These are phyloP conservation scores for Apeira syringaria DNA, from an alignment of 2,888 invertebrate genomes.

Conservation along the genomic window DNA sequence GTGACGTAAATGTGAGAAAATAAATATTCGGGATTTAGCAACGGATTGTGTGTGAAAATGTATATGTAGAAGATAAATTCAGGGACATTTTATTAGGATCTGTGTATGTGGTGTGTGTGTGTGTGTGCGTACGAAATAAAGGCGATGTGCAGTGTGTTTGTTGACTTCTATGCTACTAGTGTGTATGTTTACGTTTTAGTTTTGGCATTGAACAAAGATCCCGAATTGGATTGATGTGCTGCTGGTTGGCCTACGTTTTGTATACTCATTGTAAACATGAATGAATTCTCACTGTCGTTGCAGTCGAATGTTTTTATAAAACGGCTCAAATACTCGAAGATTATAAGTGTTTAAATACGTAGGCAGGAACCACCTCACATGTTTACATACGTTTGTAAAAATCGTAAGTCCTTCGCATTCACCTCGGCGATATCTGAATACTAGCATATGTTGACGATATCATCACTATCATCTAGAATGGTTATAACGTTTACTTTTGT, in stretches of 20 bases:
- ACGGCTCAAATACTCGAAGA: conserved; percentile 22
- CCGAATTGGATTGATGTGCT: conserved; percentile 68
- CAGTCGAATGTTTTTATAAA: conserved; percentile 28
- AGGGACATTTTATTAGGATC: conserved; percentile 47
- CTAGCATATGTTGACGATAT: background rate
- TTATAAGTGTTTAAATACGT: too few species aligned
- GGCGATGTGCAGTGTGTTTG: conserved; percentile 56
- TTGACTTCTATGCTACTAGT: conserved; percentile 55
- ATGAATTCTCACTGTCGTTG: conserved; percentile 39
- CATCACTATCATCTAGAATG: too few species aligned
- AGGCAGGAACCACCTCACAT: too few species aligned
- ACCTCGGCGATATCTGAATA: too few species aligned
- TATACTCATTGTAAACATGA: conserved; percentile 55
- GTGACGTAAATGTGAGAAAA: conserved; percentile 44
- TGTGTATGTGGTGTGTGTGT: conserved; percentile 31
- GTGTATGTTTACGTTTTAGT: conserved; percentile 71
- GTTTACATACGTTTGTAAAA: conserved; percentile 16
- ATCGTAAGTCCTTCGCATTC: conserved; percentile 26
- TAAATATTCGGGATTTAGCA: conserved; percentile 44
- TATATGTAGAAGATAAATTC: conserved; percentile 47
- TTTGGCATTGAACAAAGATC: conserved; percentile 72
- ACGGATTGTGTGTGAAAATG: conserved; percentile 47
- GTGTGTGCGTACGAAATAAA: conserved; percentile 41
- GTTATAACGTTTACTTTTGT: conserved; percentile 8
- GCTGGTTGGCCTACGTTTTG: conserved; percentile 55